Conservation (phyloP, 2,797 vertebrate species). For the Manis pentadactyla region DNA sequence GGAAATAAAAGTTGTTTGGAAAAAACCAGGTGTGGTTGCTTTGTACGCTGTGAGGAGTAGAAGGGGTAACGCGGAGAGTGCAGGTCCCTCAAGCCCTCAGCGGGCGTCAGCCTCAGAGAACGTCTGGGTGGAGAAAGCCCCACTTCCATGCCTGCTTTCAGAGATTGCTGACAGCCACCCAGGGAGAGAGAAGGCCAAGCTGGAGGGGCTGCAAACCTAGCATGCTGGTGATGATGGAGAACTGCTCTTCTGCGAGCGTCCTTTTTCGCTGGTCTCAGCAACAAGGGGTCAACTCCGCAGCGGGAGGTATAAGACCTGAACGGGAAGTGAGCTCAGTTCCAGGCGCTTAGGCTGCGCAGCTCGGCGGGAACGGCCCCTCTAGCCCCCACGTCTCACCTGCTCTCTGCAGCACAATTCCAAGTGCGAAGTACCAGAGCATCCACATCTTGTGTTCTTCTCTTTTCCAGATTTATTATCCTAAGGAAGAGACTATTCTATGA, state of each 20-base stretch:
- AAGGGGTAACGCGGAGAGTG: conserved; percentile 34
- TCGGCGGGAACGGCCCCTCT: background rate
- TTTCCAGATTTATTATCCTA: background rate
- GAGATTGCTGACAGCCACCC: conserved; percentile 95
- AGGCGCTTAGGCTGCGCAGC: fast-evolving
- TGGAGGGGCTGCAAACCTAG: conserved; percentile 94
- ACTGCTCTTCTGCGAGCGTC: conserved; percentile 95
- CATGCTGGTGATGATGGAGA: conserved; percentile 95
- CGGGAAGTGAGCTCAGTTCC: too few species aligned
- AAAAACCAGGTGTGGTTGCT: conserved; percentile 59
- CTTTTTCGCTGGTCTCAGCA: conserved; percentile 68
- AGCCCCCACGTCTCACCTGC: fast-evolving
- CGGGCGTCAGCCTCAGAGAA: conserved; percentile 42
- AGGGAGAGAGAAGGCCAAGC: conserved; percentile 94
- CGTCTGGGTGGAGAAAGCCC: conserved; percentile 28
- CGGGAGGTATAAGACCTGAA: background rate
- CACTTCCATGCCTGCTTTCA: conserved; percentile 91
- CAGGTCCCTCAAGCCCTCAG: conserved; percentile 44
- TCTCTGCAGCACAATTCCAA: too few species aligned
- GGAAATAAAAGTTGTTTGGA: conserved; percentile 73
- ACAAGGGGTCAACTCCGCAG: fast-evolving
- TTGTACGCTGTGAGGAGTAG: conserved; percentile 44
- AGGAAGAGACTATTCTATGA: background rate
- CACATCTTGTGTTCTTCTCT: background rate
- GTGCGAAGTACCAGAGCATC: background rate